Percentiles rank a stretch among this genome's conserved stretches.
phyloP scores from a whole-genome alignment of 1,140 invertebrate genomes.

The Ruditapes philippinarum region DNA sequence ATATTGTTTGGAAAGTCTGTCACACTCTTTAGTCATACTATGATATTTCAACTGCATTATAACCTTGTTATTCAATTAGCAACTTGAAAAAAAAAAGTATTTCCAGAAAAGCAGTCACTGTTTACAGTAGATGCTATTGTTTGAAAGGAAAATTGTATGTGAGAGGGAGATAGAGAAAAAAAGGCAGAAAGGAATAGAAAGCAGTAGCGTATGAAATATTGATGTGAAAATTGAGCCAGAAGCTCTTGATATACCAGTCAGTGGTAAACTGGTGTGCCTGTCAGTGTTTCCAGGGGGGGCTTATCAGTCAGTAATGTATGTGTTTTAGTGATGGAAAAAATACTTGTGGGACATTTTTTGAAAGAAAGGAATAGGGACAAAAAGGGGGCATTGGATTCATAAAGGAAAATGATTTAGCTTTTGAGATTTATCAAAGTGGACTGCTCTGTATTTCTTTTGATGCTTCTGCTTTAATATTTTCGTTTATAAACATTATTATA shows the following conservation, averaged over 20 bases:
- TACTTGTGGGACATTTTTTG: neutral
- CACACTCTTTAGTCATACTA: too few species aligned
- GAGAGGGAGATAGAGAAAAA: too few species aligned
- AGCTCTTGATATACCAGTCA: slow-evolving; percentile 3
- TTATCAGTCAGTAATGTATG: slow-evolving; percentile 26
- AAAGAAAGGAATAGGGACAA: neutral
- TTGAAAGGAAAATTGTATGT: slow-evolving; percentile 1
- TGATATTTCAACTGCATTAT: too few species aligned
- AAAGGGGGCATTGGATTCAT: too few species aligned
- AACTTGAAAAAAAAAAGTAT: neutral
- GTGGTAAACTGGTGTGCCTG: neutral
- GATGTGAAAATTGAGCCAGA: slow-evolving; percentile 44
- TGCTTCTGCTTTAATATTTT: too few species aligned
- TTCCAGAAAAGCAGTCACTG: neutral
- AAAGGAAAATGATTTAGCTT: too few species aligned
- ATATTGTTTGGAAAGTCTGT: too few species aligned
- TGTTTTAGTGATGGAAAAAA: slow-evolving; percentile 11
- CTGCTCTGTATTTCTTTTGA: too few species aligned
- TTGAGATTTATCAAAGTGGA: too few species aligned
- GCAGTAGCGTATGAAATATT: slow-evolving; percentile 40
- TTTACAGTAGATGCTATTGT: neutral
- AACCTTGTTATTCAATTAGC: too few species aligned
- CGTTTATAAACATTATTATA: too few species aligned
- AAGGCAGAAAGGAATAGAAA: neutral
- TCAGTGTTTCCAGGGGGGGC: slow-evolving; percentile 22